Evolutionary conservation across 1,140 invertebrate species (phyloP), one percentile per base, ranked within the genome.

Genomic region (Bactericera cockerelli): DNA sequence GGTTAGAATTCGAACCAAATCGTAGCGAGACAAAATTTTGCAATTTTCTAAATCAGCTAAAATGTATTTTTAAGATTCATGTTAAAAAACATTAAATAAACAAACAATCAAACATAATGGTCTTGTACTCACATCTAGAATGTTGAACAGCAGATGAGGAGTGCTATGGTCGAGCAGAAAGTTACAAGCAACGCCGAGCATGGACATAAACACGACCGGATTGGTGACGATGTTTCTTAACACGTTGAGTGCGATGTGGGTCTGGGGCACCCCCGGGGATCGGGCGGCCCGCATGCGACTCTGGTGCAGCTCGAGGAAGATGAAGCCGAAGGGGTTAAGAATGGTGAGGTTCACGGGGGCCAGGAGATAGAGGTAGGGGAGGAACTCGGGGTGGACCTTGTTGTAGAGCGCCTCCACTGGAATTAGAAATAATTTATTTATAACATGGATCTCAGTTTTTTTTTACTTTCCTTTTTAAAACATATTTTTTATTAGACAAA

Each of bases 331-430:
- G 0, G 93, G 93, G 74, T 98, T 98, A 16, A 98, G 75, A 61
- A 97, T 83, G 1, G 89, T 84, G 28, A 98, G 71, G 55, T 90
- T 94, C 71, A 97, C 91, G 1, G 94, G 93, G 22, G 92, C 92
- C 77, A 96, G 81, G 8, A 98, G 73, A 70, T 97, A 98, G 6
- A 98, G 73, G 72, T 96, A 97, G 1, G 81, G 79, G 1, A 89
- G 77, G 77, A 89, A 96, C 67, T 94, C 89, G 6, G 90, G 88
- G 75, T 96, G 89, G 2, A 80, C 82, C 59, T 78, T 75, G 64
- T 79, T 75, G 70, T 88, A 89, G 4, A 88, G 71, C 36, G 86
- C 84, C 67, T 77, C 77, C 55, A 89, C 84, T 87, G 67, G 60
- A 80, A 81, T 56, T 42, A 31, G n/a, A n/a, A n/a, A n/a, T n/a